Evolutionary conservation across 1,140 invertebrate species (phyloP), one percentile per base, ranked within the genome.

Genomic region (Papilio machaon): DNA sequence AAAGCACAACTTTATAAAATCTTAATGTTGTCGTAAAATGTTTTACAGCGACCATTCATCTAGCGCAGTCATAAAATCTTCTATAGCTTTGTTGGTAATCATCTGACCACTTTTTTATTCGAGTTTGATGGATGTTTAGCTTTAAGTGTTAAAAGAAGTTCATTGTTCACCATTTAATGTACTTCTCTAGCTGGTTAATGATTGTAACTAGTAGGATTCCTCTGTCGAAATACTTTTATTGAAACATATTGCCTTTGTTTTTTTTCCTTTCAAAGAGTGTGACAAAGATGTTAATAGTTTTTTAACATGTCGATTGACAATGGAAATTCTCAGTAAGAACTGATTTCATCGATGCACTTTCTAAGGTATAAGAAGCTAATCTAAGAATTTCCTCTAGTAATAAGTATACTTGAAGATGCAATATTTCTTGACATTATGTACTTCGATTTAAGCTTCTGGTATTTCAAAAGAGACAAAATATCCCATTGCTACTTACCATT

Each of bases 21-120:
- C 74, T 77, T 81, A 23, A 83, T n/a, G 64, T 54, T 43, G 52
- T 86, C 87, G 84, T 89, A 86, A 90, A 89, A 88, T 83, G 75
- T 88, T 84, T 88, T 83, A 86, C 85, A 81, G 84, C 79, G 67
- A 54, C 43, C 60, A 70, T 83, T 85, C 64, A 76, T 79, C 67
- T 78, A 73, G 35, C 74, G 46, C 47, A 75, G 47, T 84, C 82
- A 79, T 89, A 87, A 88, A 89, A 82, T 83, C 77, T 80, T 81
- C 74, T 81, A 81, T 82, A 60, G 74, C 54, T 84, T 89, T 87
- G 82, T 85, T 80, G 17, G 78, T 73, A 81, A 67, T 84, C 76
- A 84, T 83, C 79, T 88, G 81, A 86, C 78, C 83, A 85, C 70
- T 79, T 85, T 86, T 87, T 85, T 84, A 87, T 85, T 82, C 52